These are phyloP conservation scores for Matsumurasca onukii DNA, from an alignment of 1,140 invertebrate species.

Conservation along the genomic window DNA sequence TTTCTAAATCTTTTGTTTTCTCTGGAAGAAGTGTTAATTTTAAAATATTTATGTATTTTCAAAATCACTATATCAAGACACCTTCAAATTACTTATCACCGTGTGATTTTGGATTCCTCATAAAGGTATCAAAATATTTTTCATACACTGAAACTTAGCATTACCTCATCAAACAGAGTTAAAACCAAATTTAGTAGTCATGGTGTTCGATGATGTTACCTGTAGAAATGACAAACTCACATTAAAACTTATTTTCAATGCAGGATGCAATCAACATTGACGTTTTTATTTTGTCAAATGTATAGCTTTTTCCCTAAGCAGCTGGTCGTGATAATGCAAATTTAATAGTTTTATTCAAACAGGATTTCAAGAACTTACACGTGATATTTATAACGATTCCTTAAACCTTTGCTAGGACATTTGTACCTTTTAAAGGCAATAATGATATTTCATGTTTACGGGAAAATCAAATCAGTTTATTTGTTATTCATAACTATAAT, in stretches of 20 bases:
- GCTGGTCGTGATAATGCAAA: slow-evolving; percentile 48
- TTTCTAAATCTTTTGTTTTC: too few species aligned
- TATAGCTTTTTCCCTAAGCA: slow-evolving; percentile 49
- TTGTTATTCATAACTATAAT: slow-evolving; percentile 48
- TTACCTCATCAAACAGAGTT: slow-evolving; percentile 35
- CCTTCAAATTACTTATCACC: slow-evolving; percentile 44
- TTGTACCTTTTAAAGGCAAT: slow-evolving; percentile 17
- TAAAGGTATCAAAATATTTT: slow-evolving; percentile 35
- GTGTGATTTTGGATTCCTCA: slow-evolving; percentile 39
- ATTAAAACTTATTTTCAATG: slow-evolving; percentile 44
- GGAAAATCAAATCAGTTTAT: slow-evolving; percentile 45
- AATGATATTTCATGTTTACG: slow-evolving; percentile 36
- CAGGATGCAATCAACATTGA: too few species aligned
- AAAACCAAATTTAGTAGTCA: slow-evolving; percentile 39
- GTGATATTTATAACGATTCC: slow-evolving; percentile 48
- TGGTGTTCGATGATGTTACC: slow-evolving; percentile 48
- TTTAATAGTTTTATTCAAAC: slow-evolving; percentile 47
- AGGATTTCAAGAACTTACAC: slow-evolving; percentile 49
- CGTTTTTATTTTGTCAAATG: slow-evolving; percentile 49
- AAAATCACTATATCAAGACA: slow-evolving; percentile 47
- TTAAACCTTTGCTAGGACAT: slow-evolving; percentile 37
- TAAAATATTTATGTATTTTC: slow-evolving; percentile 49
- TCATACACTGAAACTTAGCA: slow-evolving; percentile 30
- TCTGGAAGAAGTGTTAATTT: slow-evolving; percentile 47
- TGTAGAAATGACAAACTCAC: slow-evolving; percentile 29